These are phyloP conservation scores for Anser brachyrhynchus DNA, from an alignment of 2,113 vertebrate genomes.

Conservation along the genomic window DNA sequence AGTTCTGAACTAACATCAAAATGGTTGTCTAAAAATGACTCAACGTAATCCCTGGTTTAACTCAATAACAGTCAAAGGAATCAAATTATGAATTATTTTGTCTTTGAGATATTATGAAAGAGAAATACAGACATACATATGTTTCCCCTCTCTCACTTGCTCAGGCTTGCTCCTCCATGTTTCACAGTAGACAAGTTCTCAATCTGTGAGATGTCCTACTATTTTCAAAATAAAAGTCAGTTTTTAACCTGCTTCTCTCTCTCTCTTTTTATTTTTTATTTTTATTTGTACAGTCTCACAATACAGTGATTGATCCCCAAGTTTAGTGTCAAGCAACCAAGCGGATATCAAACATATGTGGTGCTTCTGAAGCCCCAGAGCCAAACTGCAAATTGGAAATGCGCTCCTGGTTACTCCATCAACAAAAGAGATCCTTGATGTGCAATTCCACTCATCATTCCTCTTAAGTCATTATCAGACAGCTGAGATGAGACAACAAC, in stretches of 20 bases:
- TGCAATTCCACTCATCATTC: conserved; percentile 59
- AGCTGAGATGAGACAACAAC: conserved; percentile 70
- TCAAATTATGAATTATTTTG: conserved; percentile 8
- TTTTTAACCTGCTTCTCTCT: rapidly evolving
- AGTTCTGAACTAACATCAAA: neutral
- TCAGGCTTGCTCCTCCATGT: neutral
- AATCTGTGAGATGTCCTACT: neutral
- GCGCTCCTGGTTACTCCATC: conserved; percentile 26
- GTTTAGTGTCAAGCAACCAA: conserved; percentile 48
- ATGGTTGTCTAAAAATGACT: neutral
- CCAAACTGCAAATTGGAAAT: conserved; percentile 74
- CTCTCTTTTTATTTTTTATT: neutral
- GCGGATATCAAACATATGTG: conserved; percentile 24
- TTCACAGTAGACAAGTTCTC: neutral
- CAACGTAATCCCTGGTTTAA: neutral
- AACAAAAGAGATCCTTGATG: conserved; percentile 68
- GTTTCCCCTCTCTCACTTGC: neutral
- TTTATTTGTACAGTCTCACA: neutral
- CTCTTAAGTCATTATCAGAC: conserved; percentile 62
- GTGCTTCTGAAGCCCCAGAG: conserved; percentile 51
- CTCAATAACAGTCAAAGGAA: neutral
- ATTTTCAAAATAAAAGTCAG: neutral
- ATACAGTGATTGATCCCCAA: conserved; percentile 23
- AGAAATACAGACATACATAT: neutral
- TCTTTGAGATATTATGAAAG: neutral